Base-by-base conservation (phyloP, 2,888 invertebrate genomes). In the Drosophila paranaensis region DNA sequence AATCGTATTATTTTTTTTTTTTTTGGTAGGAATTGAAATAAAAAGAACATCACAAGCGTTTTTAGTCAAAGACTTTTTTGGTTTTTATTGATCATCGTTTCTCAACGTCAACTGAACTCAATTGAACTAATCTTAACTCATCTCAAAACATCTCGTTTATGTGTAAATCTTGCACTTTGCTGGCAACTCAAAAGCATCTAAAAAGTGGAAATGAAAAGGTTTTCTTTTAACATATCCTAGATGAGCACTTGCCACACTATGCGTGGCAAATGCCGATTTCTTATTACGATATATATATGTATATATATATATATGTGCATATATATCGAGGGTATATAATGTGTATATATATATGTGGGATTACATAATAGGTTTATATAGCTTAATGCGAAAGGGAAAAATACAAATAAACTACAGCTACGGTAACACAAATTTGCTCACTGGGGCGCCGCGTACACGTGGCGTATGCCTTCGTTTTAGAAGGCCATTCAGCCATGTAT, bases 41-140 rank as follows among this genome's bases (percentile, higher is more conserved):
- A 88, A 89, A 82, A 89, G 72, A 84, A 87, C 89, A 87, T 91
- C 90, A 92, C 93, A 93, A 93, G 93, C 93, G 93, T 93, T 93
- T 93, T 93, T 92, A 93, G 90, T 92, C 93, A 93, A 93, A 93
- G 92, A 92, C 92, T 90, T 86, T 88, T 90, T 81, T 63, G 74
- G 78, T 83, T 71, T 79, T 88, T 89, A 77, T 81, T 80, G 75
- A 73, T 84, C 80, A 86, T 79, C 82, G 88, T 85, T 85, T 85
- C 80, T 80, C 83, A 79, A 61, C 71, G 20, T 54, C 39, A 56
- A 56, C 33, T 81, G 70, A 74, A 74, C 71, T 69, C 69, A 73
- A 72, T 70, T 69, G 62, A 69, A 64, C 51, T 71, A 60, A 68
- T 60, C 46, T 61, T 40, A 67, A 64, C 51, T 71, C 63, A 68